Evolutionary conservation across 2,888 invertebrate species (phyloP).

Genomic region (Listrodromus nycthemerus): DNA sequence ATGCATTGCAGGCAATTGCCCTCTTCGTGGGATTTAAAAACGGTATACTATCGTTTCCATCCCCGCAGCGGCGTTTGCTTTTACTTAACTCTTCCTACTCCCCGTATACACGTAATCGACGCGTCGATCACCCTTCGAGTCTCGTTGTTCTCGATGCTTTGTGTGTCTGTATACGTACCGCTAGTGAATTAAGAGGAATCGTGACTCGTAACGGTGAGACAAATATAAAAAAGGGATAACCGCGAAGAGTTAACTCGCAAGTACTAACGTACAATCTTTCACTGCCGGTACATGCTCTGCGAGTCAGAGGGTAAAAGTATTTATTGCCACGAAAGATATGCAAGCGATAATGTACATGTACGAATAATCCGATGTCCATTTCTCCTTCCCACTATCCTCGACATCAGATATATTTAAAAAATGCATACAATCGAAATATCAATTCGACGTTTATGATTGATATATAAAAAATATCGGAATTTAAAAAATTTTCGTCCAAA

Average conservation of each 20-base stretch:
- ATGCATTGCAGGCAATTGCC: conserved; percentile 55
- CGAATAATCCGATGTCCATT: not conserved
- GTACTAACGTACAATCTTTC: conserved; percentile 3
- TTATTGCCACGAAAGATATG: not conserved
- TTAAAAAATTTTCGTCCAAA: no score
- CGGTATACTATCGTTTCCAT: conserved; percentile 76
- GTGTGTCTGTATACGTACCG: not conserved
- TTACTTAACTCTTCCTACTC: conserved; percentile 36
- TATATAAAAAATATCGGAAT: no score
- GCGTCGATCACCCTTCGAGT: conserved; percentile 66
- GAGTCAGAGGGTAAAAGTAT: conserved; percentile 7
- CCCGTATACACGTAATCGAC: conserved; percentile 64
- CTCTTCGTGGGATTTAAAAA: conserved; percentile 77
- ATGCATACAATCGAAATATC: no score
- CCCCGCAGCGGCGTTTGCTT: conserved; percentile 68
- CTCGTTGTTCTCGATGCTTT: conserved; percentile 31
- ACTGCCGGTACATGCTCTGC: not conserved
- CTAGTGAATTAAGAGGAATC: conserved; percentile 39
- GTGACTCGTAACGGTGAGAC: conserved; percentile 43
- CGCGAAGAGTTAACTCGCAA: not conserved
- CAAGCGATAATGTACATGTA: not conserved
- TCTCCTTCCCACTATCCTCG: not conserved
- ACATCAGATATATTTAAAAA: no score
- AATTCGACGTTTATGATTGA: no score
- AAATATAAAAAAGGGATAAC: not conserved